phyloP scores from a whole-genome alignment of 2,888 invertebrate genomes.

The Xiphydria camelus region DNA sequence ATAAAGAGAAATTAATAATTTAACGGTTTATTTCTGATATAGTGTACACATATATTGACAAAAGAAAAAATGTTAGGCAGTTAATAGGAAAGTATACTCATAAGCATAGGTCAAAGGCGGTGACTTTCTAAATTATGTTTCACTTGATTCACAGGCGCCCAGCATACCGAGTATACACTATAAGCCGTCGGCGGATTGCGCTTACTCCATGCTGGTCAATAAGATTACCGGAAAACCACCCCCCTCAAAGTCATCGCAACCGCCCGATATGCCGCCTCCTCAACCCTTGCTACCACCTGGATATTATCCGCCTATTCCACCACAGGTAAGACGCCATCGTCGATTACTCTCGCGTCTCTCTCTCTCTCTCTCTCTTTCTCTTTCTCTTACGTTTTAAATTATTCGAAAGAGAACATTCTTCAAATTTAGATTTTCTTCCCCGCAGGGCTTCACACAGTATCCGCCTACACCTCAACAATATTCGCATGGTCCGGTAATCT shows the following conservation, averaged over 20 bases:
- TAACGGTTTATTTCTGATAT: too few species aligned
- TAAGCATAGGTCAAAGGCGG: constrained; percentile 23
- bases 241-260: constrained; percentile 37
- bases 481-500: constrained; percentile 52
- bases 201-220: constrained; percentile 85
- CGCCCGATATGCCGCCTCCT: constrained; percentile 28
- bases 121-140: constrained; percentile 27
- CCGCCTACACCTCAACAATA: constrained; percentile 50
- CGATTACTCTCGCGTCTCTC: too few species aligned
- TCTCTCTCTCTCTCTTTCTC: too few species aligned
- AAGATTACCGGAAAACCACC: constrained; percentile 75
- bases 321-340: constrained; percentile 45
- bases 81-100: constrained; percentile 16
- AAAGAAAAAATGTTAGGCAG: constrained; percentile 5
- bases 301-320: constrained; percentile 41
- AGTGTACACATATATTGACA: background rate
- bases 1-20: too few species aligned
- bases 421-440: constrained; percentile 1
- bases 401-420: background rate
- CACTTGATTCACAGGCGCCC: constrained; percentile 59
- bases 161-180: constrained; percentile 71
- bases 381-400: too few species aligned
- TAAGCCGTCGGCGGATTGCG: constrained; percentile 83
- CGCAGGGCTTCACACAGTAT: constrained; percentile 40
- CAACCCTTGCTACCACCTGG: constrained; percentile 39